Evolutionary conservation across 2,797 vertebrate species (phyloP), one percentile per base, ranked within the genome.

Genomic region (Halcyon leucocephala): DNA sequence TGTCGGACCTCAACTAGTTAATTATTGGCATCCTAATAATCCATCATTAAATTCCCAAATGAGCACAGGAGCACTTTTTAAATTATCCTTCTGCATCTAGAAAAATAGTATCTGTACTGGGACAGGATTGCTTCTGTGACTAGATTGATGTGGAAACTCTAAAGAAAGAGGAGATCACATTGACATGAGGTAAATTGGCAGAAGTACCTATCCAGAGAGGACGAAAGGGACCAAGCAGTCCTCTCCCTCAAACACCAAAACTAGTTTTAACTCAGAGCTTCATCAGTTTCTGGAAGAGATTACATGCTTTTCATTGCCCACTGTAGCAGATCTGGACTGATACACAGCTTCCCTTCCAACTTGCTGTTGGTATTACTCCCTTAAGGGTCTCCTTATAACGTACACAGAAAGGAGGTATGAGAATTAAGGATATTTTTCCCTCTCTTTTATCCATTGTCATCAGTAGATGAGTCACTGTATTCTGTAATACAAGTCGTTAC

Each of bases 381-480:
- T 67, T 28, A 81, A 52, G 6, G 37, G n/a, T 67, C 51, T 84
- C 49, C 51, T 88, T 67, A 57, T 41, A 55, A 70, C 3, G 25
- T 54, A 67, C 6, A 70, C 17, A 76, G 29, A 19, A 67, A 82
- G 42, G 11, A 12, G 7, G 41, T 48, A 74, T 52, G 12, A 81
- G 66, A 88, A 41, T 21, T 25, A 29, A 31, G 11, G 10, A 31
- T 70, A 80, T 55, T 13, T 0, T 4, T 2, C 6, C 13, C 9
- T 16, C 22, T 72, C 58, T 61, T 92, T 82, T 46, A 94, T 60
- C 31, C 15, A 33, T 28, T 73, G 25, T 73, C 74, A 70, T 95
- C 61, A 74, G 74, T 1, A 11, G 77, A 94, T 90, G 81, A 94
- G 61, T 92, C 91, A 89, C 67, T 58, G 84, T 96, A 62, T 81